These are phyloP conservation scores for Brachionus calyciflorus DNA, from an alignment of 1,140 invertebrate species.

Conservation along the genomic window DNA sequence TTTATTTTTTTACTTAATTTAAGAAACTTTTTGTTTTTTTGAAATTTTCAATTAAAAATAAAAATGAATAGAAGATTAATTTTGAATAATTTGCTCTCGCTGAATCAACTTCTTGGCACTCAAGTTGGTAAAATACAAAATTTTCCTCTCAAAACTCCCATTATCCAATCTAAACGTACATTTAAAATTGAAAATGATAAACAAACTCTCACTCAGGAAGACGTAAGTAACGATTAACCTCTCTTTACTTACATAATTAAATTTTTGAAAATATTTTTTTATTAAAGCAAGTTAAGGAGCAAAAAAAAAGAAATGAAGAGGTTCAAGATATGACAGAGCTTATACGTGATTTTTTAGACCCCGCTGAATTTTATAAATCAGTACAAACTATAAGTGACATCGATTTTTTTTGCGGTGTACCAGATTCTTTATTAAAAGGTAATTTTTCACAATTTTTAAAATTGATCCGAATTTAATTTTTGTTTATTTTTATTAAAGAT, in stretches of 20 bases:
- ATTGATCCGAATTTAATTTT: no score
- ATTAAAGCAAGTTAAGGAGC: constrained; percentile 26
- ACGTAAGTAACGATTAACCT: not conserved
- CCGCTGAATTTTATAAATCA: constrained; percentile 53
- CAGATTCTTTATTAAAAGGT: constrained; percentile 63
- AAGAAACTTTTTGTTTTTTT: no score
- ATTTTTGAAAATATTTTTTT: not conserved
- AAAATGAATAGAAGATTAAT: not conserved
- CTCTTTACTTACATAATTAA: not conserved
- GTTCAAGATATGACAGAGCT: constrained; percentile 53
- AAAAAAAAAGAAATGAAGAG: constrained; percentile 51
- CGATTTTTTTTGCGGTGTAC: constrained; percentile 62
- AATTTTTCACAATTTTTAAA: no score
- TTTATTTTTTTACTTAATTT: no score
- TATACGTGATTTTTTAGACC: constrained; percentile 55
- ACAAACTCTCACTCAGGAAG: not conserved
- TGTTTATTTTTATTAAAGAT: constrained; percentile 57
- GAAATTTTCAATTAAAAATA: not conserved
- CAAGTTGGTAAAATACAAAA: not conserved
- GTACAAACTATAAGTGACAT: constrained; percentile 53
- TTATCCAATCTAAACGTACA: not conserved
- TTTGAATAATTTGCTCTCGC: not conserved
- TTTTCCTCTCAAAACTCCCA: not conserved
- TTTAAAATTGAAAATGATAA: constrained; percentile 27
- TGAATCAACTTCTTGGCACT: not conserved